Evolutionary conservation across 2,797 vertebrate genomes (phyloP).

Genomic region (Pseudopleuronectes americanus): DNA sequence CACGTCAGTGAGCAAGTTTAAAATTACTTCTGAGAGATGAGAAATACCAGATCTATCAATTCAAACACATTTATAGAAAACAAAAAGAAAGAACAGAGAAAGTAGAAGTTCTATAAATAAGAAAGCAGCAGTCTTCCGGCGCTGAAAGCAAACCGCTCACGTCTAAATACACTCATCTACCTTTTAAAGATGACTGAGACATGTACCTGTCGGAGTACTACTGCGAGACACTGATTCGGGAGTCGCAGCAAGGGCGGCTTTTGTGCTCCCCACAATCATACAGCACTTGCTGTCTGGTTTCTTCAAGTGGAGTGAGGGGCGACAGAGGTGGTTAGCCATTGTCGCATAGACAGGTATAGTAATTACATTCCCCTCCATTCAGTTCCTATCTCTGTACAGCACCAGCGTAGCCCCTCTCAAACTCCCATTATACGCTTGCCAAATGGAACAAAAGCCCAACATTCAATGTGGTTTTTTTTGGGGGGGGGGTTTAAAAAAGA

Average conservation of each 20-base stretch:
- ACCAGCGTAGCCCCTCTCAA: slow-evolving; percentile 61
- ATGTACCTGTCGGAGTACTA: slow-evolving; percentile 17
- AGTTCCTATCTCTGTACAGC: slow-evolving; percentile 66
- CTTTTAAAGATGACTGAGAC: slow-evolving; percentile 30
- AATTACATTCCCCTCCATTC: slow-evolving; percentile 78
- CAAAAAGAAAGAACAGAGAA: neutral
- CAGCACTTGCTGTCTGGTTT: slow-evolving; percentile 66
- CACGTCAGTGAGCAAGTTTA: too few relatives aligned
- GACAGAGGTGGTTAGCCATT: slow-evolving; percentile 74
- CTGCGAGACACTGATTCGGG: slow-evolving; percentile 58
- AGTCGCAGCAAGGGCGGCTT: slow-evolving; percentile 61
- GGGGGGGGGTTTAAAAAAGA: slow-evolving; percentile 49
- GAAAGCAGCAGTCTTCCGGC: neutral
- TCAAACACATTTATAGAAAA: neutral
- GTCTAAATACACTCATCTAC: slow-evolving; percentile 30
- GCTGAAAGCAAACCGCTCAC: slow-evolving; percentile 9
- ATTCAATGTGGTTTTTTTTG: slow-evolving; percentile 60
- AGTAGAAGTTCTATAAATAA: slow-evolving; percentile 16
- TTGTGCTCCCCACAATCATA: slow-evolving; percentile 69
- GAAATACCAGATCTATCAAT: too few relatives aligned
- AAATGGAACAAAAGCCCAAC: slow-evolving; percentile 72
- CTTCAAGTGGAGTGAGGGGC: slow-evolving; percentile 62
- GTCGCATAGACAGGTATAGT: slow-evolving; percentile 77
- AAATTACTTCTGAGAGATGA: too few relatives aligned
- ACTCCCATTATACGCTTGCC: slow-evolving; percentile 74